Conservation (phyloP, 2,888 invertebrate genomes). For the Drosophila helvetica region DNA sequence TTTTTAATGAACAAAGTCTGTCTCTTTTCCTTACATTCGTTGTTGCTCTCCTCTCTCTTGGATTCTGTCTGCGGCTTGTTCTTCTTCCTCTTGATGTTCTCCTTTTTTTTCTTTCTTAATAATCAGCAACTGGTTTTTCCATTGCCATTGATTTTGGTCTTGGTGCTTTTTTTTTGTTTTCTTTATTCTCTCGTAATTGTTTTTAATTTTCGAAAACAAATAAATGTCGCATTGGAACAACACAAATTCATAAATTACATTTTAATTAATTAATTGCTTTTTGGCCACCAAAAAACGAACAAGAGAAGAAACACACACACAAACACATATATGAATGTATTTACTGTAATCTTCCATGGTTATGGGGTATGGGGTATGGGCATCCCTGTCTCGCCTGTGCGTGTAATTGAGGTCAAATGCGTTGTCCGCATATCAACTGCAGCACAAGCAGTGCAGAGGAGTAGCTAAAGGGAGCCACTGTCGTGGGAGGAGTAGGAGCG, state of each 20-base stretch:
- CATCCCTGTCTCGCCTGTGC: slow-evolving; percentile 24
- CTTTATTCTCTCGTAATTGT: slow-evolving; percentile 38
- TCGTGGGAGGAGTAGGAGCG: background rate
- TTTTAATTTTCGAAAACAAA: slow-evolving; percentile 53
- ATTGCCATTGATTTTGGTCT: slow-evolving; percentile 26
- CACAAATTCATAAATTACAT: slow-evolving; percentile 49
- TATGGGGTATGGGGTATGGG: background rate
- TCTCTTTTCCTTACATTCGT: background rate
- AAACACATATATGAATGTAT: background rate
- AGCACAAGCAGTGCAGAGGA: slow-evolving; percentile 19
- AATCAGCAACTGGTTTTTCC: slow-evolving; percentile 39
- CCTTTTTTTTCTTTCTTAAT: slow-evolving; percentile 42
- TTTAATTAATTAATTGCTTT: slow-evolving; percentile 56
- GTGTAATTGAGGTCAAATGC: slow-evolving; percentile 47
- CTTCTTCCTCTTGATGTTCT: slow-evolving; percentile 47
- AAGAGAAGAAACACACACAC: background rate
- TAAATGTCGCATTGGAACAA: slow-evolving; percentile 35
- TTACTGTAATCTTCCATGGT: background rate
- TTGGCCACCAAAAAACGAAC: slow-evolving; percentile 23
- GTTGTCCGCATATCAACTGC: slow-evolving; percentile 36
- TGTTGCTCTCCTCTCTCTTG: background rate
- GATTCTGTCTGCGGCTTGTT: slow-evolving; percentile 27
- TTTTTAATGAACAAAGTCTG: slow-evolving; percentile 24
- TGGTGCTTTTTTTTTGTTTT: background rate
- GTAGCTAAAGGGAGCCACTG: background rate